Conservation (phyloP, 2,888 invertebrate genomes). For the Chrysopilus asiliformis region DNA sequence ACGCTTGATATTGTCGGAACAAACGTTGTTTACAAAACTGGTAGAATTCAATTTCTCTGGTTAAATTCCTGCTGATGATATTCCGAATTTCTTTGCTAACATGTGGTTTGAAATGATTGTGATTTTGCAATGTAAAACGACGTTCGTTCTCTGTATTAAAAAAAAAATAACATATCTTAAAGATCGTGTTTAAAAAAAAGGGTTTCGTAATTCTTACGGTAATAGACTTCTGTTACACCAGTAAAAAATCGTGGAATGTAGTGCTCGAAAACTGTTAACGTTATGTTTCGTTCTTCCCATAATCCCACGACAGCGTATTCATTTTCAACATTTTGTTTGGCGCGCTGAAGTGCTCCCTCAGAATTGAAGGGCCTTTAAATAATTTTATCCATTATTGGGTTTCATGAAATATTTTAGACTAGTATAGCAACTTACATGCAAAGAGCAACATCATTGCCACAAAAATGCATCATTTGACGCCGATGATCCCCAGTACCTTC, state of each 20-base stretch:
- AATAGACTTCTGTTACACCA: constrained; percentile 59
- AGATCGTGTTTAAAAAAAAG: constrained; percentile 24
- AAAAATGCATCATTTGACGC: constrained; percentile 76
- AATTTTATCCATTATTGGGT: not conserved
- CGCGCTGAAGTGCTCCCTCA: constrained; percentile 57
- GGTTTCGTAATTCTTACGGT: constrained; percentile 45
- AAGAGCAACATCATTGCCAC: constrained; percentile 64
- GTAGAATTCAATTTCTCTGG: constrained; percentile 81
- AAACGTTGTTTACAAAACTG: constrained; percentile 78
- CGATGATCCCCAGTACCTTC: constrained; percentile 74
- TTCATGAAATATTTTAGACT: not conserved
- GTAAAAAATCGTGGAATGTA: constrained; percentile 65
- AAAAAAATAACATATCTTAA: too few species aligned
- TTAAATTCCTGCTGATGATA: constrained; percentile 73
- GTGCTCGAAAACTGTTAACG: constrained; percentile 59
- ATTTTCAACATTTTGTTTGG: constrained; percentile 66
- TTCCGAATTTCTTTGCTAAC: constrained; percentile 76
- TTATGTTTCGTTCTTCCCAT: constrained; percentile 66
- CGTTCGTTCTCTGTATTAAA: too few species aligned
- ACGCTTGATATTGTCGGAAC: constrained; percentile 65
- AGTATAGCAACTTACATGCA: constrained; percentile 52
- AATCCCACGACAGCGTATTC: constrained; percentile 74
- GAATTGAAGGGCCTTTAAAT: constrained; percentile 62
- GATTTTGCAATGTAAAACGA: too few species aligned
- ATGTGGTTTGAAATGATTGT: constrained; percentile 66